Evolutionary conservation across 2,113 vertebrate genomes (phyloP).

Genomic region (Leucosticte australis): DNA sequence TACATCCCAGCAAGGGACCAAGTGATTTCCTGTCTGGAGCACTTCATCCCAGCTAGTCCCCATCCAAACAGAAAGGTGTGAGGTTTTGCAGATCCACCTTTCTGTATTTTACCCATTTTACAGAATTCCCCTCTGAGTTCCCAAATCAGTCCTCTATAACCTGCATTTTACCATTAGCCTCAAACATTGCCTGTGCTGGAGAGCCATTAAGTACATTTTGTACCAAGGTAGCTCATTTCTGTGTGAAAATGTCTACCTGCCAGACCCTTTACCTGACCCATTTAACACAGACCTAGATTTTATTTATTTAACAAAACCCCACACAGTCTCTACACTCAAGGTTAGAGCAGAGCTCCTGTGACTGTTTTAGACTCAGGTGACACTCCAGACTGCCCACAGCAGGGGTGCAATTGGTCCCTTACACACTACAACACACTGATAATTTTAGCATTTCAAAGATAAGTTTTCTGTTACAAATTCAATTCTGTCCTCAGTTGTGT

Average conservation of each 20-base stretch:
- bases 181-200: neutral
- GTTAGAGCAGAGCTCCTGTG: neutral
- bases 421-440: too few species aligned
- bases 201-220: neutral
- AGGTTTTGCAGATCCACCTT: neutral
- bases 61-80: neutral
- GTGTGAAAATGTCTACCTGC: neutral
- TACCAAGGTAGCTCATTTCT: too few species aligned
- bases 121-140: neutral
- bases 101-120: neutral
- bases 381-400: neutral
- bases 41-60: neutral
- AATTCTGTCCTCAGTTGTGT: neutral
- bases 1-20: neutral
- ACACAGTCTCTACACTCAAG: neutral
- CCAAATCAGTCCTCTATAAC: neutral
- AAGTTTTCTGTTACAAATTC: neutral
- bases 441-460: neutral
- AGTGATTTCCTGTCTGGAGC: neutral
- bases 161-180: neutral
- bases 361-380: neutral
- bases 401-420: neutral
- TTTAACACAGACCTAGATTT: neutral
- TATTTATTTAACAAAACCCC: neutral
- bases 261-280: neutral